These are phyloP conservation scores for Ypsolopha scabrella DNA, from an alignment of 2,888 invertebrate genomes.

Conservation along the genomic window DNA sequence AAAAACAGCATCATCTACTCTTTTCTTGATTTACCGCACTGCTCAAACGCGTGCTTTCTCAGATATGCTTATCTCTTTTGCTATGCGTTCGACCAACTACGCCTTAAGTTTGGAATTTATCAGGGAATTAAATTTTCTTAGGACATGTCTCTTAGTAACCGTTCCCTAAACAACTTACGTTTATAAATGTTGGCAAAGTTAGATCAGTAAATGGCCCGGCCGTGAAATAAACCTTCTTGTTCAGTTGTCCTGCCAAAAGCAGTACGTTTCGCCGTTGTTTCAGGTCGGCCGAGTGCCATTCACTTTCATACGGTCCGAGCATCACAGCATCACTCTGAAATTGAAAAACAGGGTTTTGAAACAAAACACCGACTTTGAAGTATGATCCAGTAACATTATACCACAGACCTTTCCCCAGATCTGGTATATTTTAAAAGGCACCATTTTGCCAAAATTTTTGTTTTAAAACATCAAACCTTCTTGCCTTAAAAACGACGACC, in stretches of 20 bases:
- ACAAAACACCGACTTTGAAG: too few species aligned
- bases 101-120: not conserved
- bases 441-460: too few species aligned
- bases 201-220: conserved; percentile 52
- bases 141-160: too few species aligned
- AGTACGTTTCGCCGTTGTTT: conserved; percentile 29
- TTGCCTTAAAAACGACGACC: too few species aligned
- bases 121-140: not conserved
- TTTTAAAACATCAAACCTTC: too few species aligned
- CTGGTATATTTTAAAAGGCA: too few species aligned
- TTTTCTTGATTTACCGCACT: too few species aligned
- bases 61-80: not conserved
- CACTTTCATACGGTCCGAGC: conserved; percentile 44
- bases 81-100: not conserved
- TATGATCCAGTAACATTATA: too few species aligned
- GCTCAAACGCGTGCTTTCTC: too few species aligned
- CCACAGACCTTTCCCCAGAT: too few species aligned
- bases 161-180: conserved; percentile 20
- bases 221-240: conserved; percentile 32
- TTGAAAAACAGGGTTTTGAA: not conserved
- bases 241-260: conserved; percentile 38
- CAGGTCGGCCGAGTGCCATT: conserved; percentile 35
- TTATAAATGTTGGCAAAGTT: conserved; percentile 45
- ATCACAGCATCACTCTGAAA: conserved; percentile 34
- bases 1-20: too few species aligned